Evolutionary conservation across 2,113 vertebrate species (phyloP).

Genomic region (Semicossyphus pulcher): DNA sequence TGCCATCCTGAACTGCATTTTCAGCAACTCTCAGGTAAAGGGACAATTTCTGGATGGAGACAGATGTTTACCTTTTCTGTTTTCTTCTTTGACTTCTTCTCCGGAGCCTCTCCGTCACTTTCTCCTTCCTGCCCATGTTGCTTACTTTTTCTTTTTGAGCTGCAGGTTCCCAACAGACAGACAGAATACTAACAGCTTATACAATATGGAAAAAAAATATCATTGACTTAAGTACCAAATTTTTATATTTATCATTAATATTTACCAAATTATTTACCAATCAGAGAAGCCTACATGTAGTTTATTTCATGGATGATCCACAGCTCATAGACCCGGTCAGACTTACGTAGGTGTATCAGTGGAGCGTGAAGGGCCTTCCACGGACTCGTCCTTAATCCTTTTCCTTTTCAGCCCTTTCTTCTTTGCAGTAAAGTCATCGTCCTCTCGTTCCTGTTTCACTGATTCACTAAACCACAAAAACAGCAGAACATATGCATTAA

Average conservation of each 20-base stretch:
- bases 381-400: conserved; percentile 65
- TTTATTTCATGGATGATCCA: not conserved
- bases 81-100: conserved; percentile 56
- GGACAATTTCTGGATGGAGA: no score
- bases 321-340: not conserved
- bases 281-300: no score
- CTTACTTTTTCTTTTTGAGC: conserved; percentile 68
- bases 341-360: conserved; percentile 46
- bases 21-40: no score
- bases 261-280: no score
- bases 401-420: conserved; percentile 77
- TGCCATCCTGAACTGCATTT: not conserved
- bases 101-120: conserved; percentile 22
- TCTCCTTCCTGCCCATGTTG: conserved; percentile 29
- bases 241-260: not conserved
- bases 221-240: not conserved
- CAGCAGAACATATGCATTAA: not conserved
- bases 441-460: conserved; percentile 60
- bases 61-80: conserved; percentile 57
- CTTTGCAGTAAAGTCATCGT: conserved; percentile 64
- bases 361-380: conserved; percentile 12
- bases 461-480: conserved; percentile 32
- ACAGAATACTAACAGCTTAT: not conserved
- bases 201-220: not conserved
- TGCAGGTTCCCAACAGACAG: conserved; percentile 20